Percentiles rank a stretch among this genome's conserved stretches.
These are phyloP conservation scores for Sparidentex hasta DNA, from an alignment of 2,797 vertebrate genomes.

Conservation along the genomic window DNA sequence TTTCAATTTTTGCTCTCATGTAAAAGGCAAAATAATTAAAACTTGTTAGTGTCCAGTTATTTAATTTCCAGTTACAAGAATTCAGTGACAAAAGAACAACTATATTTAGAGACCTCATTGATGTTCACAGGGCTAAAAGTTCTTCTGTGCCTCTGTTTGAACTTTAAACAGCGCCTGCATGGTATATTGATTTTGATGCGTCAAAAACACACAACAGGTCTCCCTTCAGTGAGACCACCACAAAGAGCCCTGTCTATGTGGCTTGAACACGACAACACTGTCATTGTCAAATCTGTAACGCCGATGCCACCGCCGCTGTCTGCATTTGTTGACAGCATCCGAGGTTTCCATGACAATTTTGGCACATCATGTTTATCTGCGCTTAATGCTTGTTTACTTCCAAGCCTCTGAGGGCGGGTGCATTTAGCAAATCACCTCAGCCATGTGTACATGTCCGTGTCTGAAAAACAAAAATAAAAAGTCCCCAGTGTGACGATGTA, in stretches of 20 bases:
- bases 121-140: conserved; percentile 36
- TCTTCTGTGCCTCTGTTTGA: conserved; percentile 34
- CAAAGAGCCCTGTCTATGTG: conserved; percentile 24
- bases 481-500: conserved; percentile 74
- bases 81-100: conserved; percentile 11
- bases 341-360: conserved; percentile 78
- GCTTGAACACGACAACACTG: conserved; percentile 34
- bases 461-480: conserved; percentile 86
- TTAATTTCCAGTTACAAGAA: conserved; percentile 18
- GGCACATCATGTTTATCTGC: conserved; percentile 74
- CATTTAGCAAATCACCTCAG: conserved; percentile 78
- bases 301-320: conserved; percentile 33
- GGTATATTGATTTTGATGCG: conserved; percentile 56
- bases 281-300: conserved; percentile 53
- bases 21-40: background rate
- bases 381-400: conserved; percentile 80
- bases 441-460: conserved; percentile 77
- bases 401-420: conserved; percentile 62
- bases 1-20: background rate
- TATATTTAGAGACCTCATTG: conserved; percentile 40
- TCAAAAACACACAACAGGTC: conserved; percentile 44
- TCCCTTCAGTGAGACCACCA: conserved; percentile 26
- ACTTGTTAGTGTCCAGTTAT: conserved; percentile 29
- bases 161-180: conserved; percentile 29
- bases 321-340: conserved; percentile 63